Conservation (phyloP, 2,888 invertebrate genomes). For the Lithosia quadra region DNA sequence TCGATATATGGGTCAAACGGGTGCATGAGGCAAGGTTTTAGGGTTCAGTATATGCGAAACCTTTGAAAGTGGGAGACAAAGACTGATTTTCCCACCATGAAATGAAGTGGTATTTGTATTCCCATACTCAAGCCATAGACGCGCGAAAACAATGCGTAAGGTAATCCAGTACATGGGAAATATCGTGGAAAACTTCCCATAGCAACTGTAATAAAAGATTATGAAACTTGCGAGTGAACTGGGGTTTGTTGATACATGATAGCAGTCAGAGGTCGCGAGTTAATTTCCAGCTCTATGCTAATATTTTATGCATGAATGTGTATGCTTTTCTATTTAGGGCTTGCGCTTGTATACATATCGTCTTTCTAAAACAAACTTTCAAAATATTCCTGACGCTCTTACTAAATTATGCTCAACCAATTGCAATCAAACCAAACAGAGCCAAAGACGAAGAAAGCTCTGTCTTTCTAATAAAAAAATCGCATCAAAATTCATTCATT, state of each 20-base stretch:
- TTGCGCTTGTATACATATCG: too few relatives aligned
- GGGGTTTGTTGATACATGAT: slow-evolving; percentile 13
- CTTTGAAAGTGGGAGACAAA: not conserved
- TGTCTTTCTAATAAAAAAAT: too few relatives aligned
- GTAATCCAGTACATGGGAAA: slow-evolving; percentile 39
- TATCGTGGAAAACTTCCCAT: slow-evolving; percentile 45
- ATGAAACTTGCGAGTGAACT: slow-evolving; percentile 48
- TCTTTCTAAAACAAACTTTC: too few relatives aligned
- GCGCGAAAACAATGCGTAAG: slow-evolving; percentile 41
- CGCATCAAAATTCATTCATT: too few relatives aligned
- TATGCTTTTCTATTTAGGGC: too few relatives aligned
- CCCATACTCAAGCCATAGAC: slow-evolving; percentile 28
- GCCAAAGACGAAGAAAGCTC: too few relatives aligned
- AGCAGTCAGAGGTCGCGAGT: not conserved
- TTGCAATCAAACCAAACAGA: too few relatives aligned
- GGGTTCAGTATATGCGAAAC: not conserved
- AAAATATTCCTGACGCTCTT: too few relatives aligned
- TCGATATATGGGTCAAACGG: too few relatives aligned
- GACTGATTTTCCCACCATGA: slow-evolving; percentile 15
- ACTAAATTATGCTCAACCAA: too few relatives aligned
- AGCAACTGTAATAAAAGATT: slow-evolving; percentile 44
- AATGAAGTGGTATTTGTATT: slow-evolving; percentile 28
- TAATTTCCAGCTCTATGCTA: not conserved
- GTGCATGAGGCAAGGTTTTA: not conserved
- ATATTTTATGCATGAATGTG: too few relatives aligned